Base-by-base conservation (phyloP, 1,140 invertebrate genomes). In the Berghia stephanieae region DNA sequence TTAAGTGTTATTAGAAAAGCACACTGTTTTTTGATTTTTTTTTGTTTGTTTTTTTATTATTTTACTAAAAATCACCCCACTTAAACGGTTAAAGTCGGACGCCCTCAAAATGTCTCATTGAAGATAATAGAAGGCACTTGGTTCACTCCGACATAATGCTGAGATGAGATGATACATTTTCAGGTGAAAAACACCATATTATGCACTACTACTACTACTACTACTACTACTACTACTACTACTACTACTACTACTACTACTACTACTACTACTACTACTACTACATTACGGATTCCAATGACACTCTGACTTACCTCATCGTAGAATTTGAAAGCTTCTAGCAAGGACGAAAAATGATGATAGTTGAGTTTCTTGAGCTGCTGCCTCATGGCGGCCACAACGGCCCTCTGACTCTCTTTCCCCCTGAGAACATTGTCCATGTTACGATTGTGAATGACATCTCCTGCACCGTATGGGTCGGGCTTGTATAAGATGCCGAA, bases 311-410 rank as follows among this genome's bases (percentile, higher is more conserved):
- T 76, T 77, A 89, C 88, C 81, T 86, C 87, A 78, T 90, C 89
- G 84, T 89, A 89, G 71, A 85, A 85, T 79, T 79, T 83, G 79
- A 90, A 90, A 42, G 89, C 88, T 27, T 80, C 71, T 3, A 87
- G 60, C 4, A 89, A 81, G 77, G 87, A 84, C 67, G 83, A 78
- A 75, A 90, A 90, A 77, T 86, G 86, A 46, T 87, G 86, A 73
- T 86, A 88, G 81, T 90, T 89, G 36, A 85, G 83, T 79, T 88
- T 88, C 77, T 87, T 88, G 6, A 90, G 83, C 63, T 90, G 85
- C 69, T 88, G 85, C 78, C 89, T 83, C 42, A 88, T 82, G 0
- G 86, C 86, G n/a, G 89, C 87, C 34, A 89, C 74, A 21, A 88
- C 75, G 31, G 85, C 87, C 43, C 87, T 78, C 76, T 88, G 84